A percentile compares a stretch with the other conserved stretches of the same genome.
These are phyloP conservation scores for Acrocyrtus sp. DNA, from an alignment of 2,888 invertebrate genomes.

Conservation along the genomic window DNA sequence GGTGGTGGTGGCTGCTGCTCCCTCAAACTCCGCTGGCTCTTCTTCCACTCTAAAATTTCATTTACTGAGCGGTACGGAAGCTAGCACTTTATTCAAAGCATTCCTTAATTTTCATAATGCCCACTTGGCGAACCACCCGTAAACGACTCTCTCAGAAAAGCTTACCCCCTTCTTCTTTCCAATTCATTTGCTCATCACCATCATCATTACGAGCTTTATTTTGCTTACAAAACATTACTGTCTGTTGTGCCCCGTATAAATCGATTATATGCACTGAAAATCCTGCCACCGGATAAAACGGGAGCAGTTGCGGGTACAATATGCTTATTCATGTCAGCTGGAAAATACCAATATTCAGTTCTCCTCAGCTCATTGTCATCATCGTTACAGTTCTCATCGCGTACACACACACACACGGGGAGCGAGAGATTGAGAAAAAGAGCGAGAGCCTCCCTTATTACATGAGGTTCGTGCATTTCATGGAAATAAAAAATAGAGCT, in stretches of 20 bases:
- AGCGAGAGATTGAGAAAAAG: too few species aligned
- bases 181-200: conserved; percentile 49
- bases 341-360: conserved; percentile 12
- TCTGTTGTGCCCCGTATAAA: conserved; percentile 13
- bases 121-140: conserved; percentile 25
- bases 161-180: conserved; percentile 29
- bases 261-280: conserved; percentile 17
- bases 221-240: too few species aligned
- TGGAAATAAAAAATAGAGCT: not conserved
- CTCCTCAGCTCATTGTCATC: not conserved
- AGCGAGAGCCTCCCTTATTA: conserved; percentile 6
- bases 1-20: not conserved
- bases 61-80: not conserved
- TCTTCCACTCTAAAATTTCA: not conserved
- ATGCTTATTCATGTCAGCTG: conserved; percentile 41
- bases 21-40: not conserved
- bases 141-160: conserved; percentile 14
- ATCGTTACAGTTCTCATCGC: too few species aligned
- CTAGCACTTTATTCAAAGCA: conserved; percentile 3
- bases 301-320: not conserved
- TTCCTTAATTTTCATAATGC: conserved; percentile 29
- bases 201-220: conserved; percentile 24
- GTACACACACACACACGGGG: too few species aligned
- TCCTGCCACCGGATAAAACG: not conserved
- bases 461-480: conserved; percentile 4